Evolutionary conservation across 2,797 vertebrate genomes (phyloP).

Genomic region (Takifugu ocellatus): DNA sequence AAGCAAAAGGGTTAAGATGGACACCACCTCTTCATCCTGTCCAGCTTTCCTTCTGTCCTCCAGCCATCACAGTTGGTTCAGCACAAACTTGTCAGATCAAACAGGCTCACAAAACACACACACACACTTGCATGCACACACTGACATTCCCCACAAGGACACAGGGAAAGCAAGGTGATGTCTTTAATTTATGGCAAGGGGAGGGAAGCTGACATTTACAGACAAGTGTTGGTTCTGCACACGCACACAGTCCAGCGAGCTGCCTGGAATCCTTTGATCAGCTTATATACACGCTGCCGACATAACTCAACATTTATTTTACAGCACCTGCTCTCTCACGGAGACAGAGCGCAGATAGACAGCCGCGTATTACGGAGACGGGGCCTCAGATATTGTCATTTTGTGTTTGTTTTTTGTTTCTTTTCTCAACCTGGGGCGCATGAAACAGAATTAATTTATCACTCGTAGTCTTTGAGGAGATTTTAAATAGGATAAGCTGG

Average conservation of each 20-base stretch:
- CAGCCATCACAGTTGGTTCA: constrained; percentile 64
- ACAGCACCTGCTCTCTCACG: constrained; percentile 3
- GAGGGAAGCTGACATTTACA: constrained; percentile 65
- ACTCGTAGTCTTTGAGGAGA: too few species aligned
- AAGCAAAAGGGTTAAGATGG: constrained; percentile 22
- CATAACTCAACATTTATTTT: constrained; percentile 28
- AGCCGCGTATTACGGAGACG: too few species aligned
- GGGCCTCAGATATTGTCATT: too few species aligned
- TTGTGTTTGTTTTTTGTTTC: too few species aligned
- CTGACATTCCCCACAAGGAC: constrained; percentile 52
- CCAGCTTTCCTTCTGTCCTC: constrained; percentile 43
- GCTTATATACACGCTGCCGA: constrained; percentile 42
- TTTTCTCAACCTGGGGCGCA: too few species aligned
- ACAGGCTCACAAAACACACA: constrained; percentile 36
- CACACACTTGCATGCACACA: constrained; percentile 17
- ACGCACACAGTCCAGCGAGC: constrained; percentile 34
- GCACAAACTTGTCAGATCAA: constrained; percentile 72
- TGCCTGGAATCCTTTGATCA: constrained; percentile 58
- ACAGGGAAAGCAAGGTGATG: constrained; percentile 34
- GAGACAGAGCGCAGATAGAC: background rate
- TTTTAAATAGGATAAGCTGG: too few species aligned
- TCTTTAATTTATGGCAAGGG: constrained; percentile 52
- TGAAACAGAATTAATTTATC: too few species aligned
- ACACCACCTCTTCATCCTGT: constrained; percentile 45
- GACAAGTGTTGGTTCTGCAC: constrained; percentile 40